A percentile compares a stretch with the other conserved stretches of the same genome.
These are phyloP conservation scores for Arctia plantaginis DNA, from an alignment of 2,888 invertebrate species.

Conservation along the genomic window DNA sequence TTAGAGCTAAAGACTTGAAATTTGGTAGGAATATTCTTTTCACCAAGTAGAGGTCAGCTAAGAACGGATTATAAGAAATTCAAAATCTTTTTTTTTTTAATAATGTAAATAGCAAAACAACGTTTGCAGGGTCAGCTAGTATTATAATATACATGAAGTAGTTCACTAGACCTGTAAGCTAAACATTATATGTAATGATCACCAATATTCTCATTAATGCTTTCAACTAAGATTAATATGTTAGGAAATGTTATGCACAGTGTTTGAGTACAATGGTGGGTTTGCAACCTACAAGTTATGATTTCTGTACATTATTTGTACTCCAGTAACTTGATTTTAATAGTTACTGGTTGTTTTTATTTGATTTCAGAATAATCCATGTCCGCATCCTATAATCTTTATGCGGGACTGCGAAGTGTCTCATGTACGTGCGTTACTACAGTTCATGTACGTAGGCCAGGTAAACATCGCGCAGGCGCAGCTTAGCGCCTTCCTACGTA, in stretches of 20 bases:
- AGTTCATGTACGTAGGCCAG: constrained; percentile 95
- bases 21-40: no score
- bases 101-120: no score
- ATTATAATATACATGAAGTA: background rate
- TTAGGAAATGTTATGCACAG: constrained; percentile 2
- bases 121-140: no score
- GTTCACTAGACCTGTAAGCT: background rate
- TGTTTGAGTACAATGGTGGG: constrained; percentile 3
- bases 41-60: no score
- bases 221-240: background rate
- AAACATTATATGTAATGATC: background rate
- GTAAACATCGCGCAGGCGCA: constrained; percentile 93
- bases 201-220: background rate
- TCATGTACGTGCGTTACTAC: constrained; percentile 91
- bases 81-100: no score
- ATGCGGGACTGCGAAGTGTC: constrained; percentile 93
- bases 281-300: background rate
- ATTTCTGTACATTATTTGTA: background rate
- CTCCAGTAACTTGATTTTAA: background rate
- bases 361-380: constrained; percentile 91
- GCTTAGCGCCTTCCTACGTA: constrained; percentile 90
- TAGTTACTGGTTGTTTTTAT: constrained; percentile 34
- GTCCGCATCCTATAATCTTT: constrained; percentile 94
- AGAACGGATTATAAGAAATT: no score
- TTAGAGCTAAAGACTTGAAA: no score